Base-by-base conservation (phyloP, 1,140 invertebrate genomes). In the Frieseomelitta varia region DNA sequence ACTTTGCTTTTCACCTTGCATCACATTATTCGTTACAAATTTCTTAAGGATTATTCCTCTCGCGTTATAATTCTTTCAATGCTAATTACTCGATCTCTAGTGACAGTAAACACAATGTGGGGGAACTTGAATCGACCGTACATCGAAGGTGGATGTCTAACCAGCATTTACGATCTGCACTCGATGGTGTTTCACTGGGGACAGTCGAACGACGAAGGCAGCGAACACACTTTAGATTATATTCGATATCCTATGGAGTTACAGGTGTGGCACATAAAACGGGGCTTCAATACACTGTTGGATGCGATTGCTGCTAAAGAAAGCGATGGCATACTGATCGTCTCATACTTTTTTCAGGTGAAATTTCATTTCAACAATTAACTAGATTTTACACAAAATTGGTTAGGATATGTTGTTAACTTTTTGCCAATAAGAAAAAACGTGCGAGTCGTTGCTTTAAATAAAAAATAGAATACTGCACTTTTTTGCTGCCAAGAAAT, bases 141-240 rank as follows among this genome's bases (percentile, higher is more conserved):
- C 1, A 87, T 96, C 3, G 90, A 91, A 82, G 95, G 96, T 12
- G 96, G 95, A 19, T 94, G 95, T 21, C 92, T 96, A 77, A 81
- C 90, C 24, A 90, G 93, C 30, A 87, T 89, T 19, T 96, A 96
- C 73, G 92, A 94, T 24, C 95, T 96, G 56, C 90, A 95, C 17
- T 95, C 95, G 56, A 84, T 95, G 19, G 90, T 94, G 27, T 96
- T 96, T 73, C 95, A 95, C 30, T 96, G 96, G 96, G 95, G 96
- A 39, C 94, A 93, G 51, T 93, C 92, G 53, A 94, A 96, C 72
- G 93, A 95, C 53, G 95, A 95, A 82, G 96, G 96, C 24, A 96
- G 96, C 17, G 96, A 96, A 87, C 96, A 96, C 75, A 95, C 95
- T 27, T 84, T 96, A 0, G 94, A 96, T 79, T 93, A 95, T 76